Evolutionary conservation across 2,797 vertebrate species (phyloP), one percentile per base, ranked within the genome.

Genomic region (Coranthus polyacanthus): DNA sequence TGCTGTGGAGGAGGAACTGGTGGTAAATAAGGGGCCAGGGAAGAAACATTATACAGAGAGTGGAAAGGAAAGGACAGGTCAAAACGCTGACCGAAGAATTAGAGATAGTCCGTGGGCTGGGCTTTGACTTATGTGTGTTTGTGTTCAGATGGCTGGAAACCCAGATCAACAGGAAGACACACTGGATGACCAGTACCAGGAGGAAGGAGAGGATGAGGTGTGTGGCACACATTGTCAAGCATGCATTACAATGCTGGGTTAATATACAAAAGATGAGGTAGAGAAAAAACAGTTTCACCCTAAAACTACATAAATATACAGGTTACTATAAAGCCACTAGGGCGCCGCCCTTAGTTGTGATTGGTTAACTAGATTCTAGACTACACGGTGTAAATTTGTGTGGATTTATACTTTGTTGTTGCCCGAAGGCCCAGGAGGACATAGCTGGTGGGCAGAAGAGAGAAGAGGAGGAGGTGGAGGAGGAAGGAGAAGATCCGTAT

Each of bases 121-220:
- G n/a, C n/a, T n/a, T n/a, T n/a, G n/a, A n/a, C n/a, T n/a, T n/a
- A n/a, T n/a, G n/a, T n/a, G n/a, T 72, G 5, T 78, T 20, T 39
- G 21, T 17, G 24, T 42, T 76, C 91, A 99, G 98, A 94, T 99
- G 93, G 97, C 95, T 65, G 98, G 96, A 89, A 99, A 99, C 75
- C 96, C 98, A 17, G 98, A 99, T 90, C 96, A 99, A 76, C 97
- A 99, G 87, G 98, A 99, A 72, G 98, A 99, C 84, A 92, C 94
- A 2, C 88, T 96, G 49, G 97, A 99, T 50, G 97, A 99, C 9
- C 97, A 98, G 51, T 99, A 99, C 83, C 97, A 98, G 88, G 98
- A 99, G 12, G 97, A 98, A 42, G 94, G 91, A 36, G 98, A 98
- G 68, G 97, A 99, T 12, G 98, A 99, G 96, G 98, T 98, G 32